These are phyloP conservation scores for Noturus placidus DNA, from an alignment of 2,113 vertebrate genomes.

Conservation along the genomic window DNA sequence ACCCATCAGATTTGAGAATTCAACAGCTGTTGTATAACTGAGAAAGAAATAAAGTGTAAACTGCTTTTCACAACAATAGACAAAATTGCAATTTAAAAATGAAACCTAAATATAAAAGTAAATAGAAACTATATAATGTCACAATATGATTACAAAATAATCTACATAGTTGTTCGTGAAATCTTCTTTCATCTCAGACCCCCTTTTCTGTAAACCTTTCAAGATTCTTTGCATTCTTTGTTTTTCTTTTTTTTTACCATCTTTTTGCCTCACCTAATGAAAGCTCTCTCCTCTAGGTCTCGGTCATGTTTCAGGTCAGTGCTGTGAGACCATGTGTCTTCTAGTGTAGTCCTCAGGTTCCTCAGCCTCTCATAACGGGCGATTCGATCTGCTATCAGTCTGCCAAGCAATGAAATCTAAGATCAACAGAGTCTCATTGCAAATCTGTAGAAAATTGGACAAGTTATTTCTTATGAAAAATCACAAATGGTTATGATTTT, in stretches of 20 bases:
- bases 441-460: neutral
- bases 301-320: slow-evolving; percentile 67
- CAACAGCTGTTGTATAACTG: neutral
- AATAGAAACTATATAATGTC: neutral
- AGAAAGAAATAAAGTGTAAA: neutral
- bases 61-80: neutral
- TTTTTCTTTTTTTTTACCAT: neutral
- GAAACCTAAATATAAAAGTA: no score
- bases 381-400: slow-evolving; percentile 62
- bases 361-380: slow-evolving; percentile 61
- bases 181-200: neutral
- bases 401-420: slow-evolving; percentile 46
- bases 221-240: neutral
- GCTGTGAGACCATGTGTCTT: slow-evolving; percentile 72
- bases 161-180: neutral
- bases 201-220: neutral
- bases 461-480: neutral
- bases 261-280: slow-evolving; percentile 65
- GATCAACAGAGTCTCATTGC: neutral
- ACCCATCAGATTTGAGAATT: neutral
- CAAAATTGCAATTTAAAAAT: neutral
- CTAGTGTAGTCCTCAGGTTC: slow-evolving; percentile 65
- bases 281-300: slow-evolving; percentile 71
- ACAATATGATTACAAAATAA: neutral
- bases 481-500: neutral